These are phyloP conservation scores for Cyphotilapia sp. DNA, from an alignment of 2,113 vertebrate genomes.

Conservation along the genomic window DNA sequence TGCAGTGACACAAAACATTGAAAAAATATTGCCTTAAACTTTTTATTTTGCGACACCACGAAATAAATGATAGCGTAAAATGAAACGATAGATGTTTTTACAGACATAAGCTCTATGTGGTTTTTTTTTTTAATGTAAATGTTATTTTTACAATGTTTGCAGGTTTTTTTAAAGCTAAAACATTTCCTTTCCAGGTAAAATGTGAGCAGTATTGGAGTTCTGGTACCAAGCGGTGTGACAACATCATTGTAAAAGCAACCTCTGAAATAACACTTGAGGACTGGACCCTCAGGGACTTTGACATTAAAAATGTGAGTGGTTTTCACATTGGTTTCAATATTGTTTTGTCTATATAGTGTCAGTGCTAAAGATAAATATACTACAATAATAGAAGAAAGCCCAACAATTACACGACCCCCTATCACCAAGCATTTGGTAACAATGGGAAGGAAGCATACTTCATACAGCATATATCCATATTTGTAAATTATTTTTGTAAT, in stretches of 20 bases:
- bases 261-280: slow-evolving; percentile 82
- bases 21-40: background rate
- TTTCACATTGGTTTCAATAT: background rate
- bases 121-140: background rate
- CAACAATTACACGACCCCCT: background rate
- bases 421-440: background rate
- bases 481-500: background rate
- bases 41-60: fast-evolving
- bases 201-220: slow-evolving; percentile 93
- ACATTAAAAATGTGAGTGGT: slow-evolving; percentile 80
- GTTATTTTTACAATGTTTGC: background rate
- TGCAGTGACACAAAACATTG: background rate
- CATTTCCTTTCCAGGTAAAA: slow-evolving; percentile 76
- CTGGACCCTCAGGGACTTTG: slow-evolving; percentile 93
- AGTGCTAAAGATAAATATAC: background rate
- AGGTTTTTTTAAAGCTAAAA: background rate
- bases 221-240: slow-evolving; percentile 71
- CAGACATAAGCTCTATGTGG: background rate
- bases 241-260: slow-evolving; percentile 77
- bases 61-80: background rate
- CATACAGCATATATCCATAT: background rate
- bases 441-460: background rate
- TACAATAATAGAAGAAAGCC: background rate
- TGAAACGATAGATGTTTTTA: background rate
- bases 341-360: background rate